Evolutionary conservation across 1,140 invertebrate genomes (phyloP).

Genomic region (Tetranychus cinnabarinus): DNA sequence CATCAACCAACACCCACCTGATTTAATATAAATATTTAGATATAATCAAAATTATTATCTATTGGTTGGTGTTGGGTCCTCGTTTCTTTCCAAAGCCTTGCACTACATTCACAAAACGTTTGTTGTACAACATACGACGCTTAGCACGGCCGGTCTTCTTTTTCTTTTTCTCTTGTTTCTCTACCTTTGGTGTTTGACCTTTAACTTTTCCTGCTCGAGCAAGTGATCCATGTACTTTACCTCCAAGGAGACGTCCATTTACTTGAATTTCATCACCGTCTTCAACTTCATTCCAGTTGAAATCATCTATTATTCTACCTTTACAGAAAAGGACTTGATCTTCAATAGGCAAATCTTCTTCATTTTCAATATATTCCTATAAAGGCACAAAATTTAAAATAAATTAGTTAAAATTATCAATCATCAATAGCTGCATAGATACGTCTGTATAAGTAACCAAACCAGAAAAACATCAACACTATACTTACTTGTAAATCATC

Average conservation of each 20-base stretch:
- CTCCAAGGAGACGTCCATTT: slow-evolving; percentile 57
- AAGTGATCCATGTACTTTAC: slow-evolving; percentile 96
- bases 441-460: background rate
- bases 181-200: slow-evolving; percentile 96
- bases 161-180: slow-evolving; percentile 98
- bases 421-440: background rate
- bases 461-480: too few relatives aligned
- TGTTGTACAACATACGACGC: slow-evolving; percentile 89
- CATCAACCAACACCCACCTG: too few relatives aligned
- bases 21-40: too few relatives aligned
- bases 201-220: slow-evolving; percentile 99
- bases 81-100: background rate
- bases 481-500: background rate
- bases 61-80: background rate
- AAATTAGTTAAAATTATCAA: background rate
- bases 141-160: slow-evolving; percentile 99
- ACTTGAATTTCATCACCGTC: slow-evolving; percentile 45
- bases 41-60: background rate
- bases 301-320: slow-evolving; percentile 46
- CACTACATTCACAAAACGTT: background rate
- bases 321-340: slow-evolving; percentile 45
- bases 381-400: background rate
- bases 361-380: slow-evolving; percentile 26
- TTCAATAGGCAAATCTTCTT: slow-evolving; percentile 29
- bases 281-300: slow-evolving; percentile 30